These are phyloP conservation scores for Ceratoteleas bidentatus DNA, from an alignment of 1,140 invertebrate species.

Conservation along the genomic window DNA sequence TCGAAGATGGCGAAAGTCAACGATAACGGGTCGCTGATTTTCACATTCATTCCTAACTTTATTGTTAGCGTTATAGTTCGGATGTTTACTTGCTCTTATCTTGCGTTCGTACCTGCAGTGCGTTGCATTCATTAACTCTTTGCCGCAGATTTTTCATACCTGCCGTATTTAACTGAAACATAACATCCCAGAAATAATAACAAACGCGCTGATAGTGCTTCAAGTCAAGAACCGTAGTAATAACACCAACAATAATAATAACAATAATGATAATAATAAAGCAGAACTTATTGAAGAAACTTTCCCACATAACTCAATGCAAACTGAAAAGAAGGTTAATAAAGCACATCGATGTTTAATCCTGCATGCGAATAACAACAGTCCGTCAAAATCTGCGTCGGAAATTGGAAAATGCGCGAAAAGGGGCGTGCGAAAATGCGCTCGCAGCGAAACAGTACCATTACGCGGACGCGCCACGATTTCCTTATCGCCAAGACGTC, in stretches of 20 bases:
- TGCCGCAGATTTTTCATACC: constrained; percentile 8
- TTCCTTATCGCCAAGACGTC: constrained; percentile 16
- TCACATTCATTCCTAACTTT: constrained; percentile 32
- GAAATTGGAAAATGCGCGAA: no score
- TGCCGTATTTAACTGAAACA: constrained; percentile 7
- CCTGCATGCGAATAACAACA: no score
- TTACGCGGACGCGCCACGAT: neutral
- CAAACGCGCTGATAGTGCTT: neutral
- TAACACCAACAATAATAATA: neutral
- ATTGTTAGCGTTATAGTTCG: constrained; percentile 30
- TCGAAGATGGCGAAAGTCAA: constrained; percentile 52
- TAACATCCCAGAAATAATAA: constrained; percentile 16
- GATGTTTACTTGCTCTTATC: constrained; percentile 23
- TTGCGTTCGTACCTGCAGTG: neutral
- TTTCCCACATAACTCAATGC: constrained; percentile 12
- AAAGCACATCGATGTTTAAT: constrained; percentile 4
- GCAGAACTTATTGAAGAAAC: constrained; percentile 6
- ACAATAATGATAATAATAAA: constrained; percentile 22
- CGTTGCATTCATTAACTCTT: constrained; percentile 18
- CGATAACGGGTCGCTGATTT: neutral
- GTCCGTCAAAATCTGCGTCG: no score
- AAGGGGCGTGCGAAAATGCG: neutral
- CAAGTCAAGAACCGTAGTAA: neutral
- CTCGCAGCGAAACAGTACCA: no score
- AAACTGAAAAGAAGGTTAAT: constrained; percentile 4